Evolutionary conservation across 2,888 invertebrate species (phyloP).

Genomic region (Amphipoea lucens): DNA sequence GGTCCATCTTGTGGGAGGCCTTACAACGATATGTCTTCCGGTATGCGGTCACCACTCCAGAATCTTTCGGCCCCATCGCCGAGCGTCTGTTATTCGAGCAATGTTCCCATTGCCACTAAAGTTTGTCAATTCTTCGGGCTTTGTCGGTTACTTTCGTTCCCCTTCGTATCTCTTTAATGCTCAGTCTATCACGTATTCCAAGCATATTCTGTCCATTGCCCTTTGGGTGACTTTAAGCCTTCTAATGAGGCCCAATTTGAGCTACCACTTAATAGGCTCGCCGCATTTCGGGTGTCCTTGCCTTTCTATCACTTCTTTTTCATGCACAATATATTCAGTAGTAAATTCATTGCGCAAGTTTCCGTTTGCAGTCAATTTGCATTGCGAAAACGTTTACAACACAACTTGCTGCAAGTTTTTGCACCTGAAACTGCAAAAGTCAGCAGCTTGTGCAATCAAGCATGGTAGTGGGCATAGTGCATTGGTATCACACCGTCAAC

Average conservation of each 20-base stretch:
- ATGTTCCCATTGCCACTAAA: neutral
- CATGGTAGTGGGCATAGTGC: neutral
- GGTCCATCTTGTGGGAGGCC: neutral
- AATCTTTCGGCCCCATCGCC: neutral
- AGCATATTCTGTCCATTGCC: neutral
- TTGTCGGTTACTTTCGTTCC: neutral
- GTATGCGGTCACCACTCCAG: neutral
- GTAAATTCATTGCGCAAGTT: slow-evolving; percentile 27
- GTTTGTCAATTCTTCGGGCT: neutral
- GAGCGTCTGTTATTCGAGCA: neutral
- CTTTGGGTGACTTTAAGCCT: neutral
- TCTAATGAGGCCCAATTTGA: neutral
- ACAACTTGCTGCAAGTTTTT: neutral
- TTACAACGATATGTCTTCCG: neutral
- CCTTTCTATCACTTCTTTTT: neutral
- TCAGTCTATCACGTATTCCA: neutral
- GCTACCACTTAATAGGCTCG: neutral
- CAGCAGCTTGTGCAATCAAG: neutral
- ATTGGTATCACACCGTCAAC: no score
- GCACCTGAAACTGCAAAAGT: neutral
- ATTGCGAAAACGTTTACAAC: slow-evolving; percentile 22
- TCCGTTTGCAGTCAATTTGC: slow-evolving; percentile 14
- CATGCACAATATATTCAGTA: neutral
- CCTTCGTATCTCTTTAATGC: neutral
- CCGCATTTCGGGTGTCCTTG: neutral